These are phyloP conservation scores for Lonchura striata DNA, from an alignment of 2,113 vertebrate genomes.

Conservation along the genomic window DNA sequence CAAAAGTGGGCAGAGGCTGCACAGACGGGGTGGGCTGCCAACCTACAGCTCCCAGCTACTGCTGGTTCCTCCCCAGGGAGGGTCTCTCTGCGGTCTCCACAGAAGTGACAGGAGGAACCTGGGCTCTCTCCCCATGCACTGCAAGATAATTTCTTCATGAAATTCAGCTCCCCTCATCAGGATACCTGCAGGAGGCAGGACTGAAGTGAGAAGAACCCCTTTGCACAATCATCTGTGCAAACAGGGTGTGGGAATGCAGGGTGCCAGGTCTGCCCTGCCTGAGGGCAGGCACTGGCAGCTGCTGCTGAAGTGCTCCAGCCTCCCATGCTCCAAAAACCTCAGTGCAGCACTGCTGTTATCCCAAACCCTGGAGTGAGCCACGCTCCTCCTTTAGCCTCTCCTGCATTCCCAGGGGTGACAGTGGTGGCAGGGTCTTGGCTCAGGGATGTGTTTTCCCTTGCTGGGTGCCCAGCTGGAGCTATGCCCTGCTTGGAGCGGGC, in stretches of 20 bases:
- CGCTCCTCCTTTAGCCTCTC: background rate
- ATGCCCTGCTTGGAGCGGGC: background rate
- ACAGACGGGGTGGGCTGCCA: background rate
- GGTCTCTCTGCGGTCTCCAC: background rate
- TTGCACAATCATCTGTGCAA: accelerated
- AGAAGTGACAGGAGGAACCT: background rate
- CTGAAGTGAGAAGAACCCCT: background rate
- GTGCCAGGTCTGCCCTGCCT: background rate
- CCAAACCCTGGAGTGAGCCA: accelerated
- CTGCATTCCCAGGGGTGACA: background rate
- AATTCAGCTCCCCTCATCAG: background rate
- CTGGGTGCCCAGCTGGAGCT: background rate
- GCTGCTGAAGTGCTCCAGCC: background rate
- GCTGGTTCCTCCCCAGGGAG: background rate
- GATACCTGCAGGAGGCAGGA: background rate
- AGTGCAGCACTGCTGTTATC: background rate
- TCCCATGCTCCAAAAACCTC: background rate
- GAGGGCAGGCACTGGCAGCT: constrained; percentile 12
- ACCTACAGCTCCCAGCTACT: background rate
- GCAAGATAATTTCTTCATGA: background rate
- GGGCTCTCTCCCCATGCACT: background rate
- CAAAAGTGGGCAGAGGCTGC: background rate
- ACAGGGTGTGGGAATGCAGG: background rate
- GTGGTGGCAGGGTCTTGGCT: background rate
- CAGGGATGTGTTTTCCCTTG: background rate